Conservation (phyloP, 2,797 vertebrate species). For the Acanthurus tractus region DNA sequence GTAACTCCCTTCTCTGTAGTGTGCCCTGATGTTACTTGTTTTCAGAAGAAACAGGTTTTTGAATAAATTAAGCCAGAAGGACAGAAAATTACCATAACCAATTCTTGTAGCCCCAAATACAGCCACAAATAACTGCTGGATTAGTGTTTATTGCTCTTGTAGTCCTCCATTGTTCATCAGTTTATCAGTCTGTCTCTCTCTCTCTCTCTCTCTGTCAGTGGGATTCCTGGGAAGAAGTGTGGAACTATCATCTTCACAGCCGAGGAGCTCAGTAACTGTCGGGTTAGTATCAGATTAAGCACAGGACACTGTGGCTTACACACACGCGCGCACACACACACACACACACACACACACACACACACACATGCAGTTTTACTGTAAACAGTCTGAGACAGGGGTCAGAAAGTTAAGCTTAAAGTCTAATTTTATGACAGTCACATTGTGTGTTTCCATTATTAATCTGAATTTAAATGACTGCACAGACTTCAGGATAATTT, state of each 20-base stretch:
- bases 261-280: constrained; percentile 93
- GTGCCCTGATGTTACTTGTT: too few relatives aligned
- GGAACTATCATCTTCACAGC: constrained; percentile 91
- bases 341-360: too few relatives aligned
- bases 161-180: constrained; percentile 4
- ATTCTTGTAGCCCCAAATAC: background rate
- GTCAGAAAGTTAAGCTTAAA: constrained; percentile 17
- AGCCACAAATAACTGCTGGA: background rate
- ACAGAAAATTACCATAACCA: constrained; percentile 1
- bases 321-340: background rate
- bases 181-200: constrained; percentile 24
- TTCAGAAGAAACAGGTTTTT: too few relatives aligned
- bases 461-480: constrained; percentile 36
- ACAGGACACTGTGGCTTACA: background rate
- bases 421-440: constrained; percentile 21
- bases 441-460: constrained; percentile 27
- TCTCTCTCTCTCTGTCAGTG: constrained; percentile 75
- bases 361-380: too few relatives aligned
- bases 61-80: too few relatives aligned
- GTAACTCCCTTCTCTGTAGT: too few relatives aligned
- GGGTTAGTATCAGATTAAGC: constrained; percentile 84
- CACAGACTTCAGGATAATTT: constrained; percentile 15
- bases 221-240: constrained; percentile 93
- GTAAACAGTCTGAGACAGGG: background rate
- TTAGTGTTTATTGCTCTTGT: constrained; percentile 7